Evolutionary conservation across 2,888 invertebrate genomes (phyloP), one percentile per base, ranked within the genome.

Genomic region (Mesodorylaimus sp.): DNA sequence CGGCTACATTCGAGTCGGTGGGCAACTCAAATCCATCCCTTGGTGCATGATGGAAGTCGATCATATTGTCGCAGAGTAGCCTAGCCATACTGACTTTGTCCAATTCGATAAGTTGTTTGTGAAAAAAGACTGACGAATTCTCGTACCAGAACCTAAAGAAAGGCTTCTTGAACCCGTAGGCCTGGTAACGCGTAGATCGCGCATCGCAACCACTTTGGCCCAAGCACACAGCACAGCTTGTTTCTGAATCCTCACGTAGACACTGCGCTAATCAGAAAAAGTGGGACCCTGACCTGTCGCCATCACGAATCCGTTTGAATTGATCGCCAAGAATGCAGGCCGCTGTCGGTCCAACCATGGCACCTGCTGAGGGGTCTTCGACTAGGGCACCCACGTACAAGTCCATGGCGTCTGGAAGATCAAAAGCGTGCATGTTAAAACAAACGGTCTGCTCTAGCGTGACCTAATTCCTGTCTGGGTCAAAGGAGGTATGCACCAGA

Each of bases 381-480:
- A 84, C 82, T 79, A 91, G 79, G 1, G 86, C 84, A 16, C 89
- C 91, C 0, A 87, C 83, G 76, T 91, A 91, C 2, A 91, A 73
- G 68, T 91, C 68, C 49, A 91, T 84, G 66, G 91, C 89, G 60
- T 89, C 88, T 0, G 88, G n/a, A 63, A 57, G 7, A n/a, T n/a
- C n/a, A n/a, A n/a, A n/a, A n/a, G n/a, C n/a, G n/a, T n/a, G n/a
- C n/a, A n/a, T n/a, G n/a, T n/a, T n/a, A n/a, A n/a, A n/a, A n/a
- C n/a, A n/a, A n/a, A n/a, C n/a, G n/a, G n/a, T n/a, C n/a, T n/a
- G n/a, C n/a, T n/a, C n/a, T n/a, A n/a, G n/a, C n/a, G n/a, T n/a
- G n/a, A n/a, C n/a, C n/a, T n/a, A n/a, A n/a, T n/a, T n/a, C n/a
- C n/a, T n/a, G n/a, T n/a, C n/a, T n/a, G n/a, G n/a, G n/a, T n/a